Base-by-base conservation (phyloP, 2,888 invertebrate genomes). In the Dorcus parallelipipedus region DNA sequence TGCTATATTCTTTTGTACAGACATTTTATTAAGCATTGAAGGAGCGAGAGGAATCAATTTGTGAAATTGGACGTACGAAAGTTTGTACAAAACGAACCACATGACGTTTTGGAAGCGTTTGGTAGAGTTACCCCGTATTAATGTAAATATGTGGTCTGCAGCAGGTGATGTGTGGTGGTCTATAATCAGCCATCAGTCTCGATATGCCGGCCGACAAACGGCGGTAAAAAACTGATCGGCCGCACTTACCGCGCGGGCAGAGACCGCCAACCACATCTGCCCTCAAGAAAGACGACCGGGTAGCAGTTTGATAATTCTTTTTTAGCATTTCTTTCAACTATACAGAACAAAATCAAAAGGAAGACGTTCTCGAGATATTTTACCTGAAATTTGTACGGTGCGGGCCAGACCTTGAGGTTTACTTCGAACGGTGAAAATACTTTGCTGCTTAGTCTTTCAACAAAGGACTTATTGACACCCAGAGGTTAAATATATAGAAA, bases 151-250 rank as follows among this genome's bases (percentile, higher is more conserved):
- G 63, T 53, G 56, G 57, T 60, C 57, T 55, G 56, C 56, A 59
- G 58, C 63, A 65, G 63, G 65, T 65, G 63, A 64, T 62, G 58
- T 64, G 55, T 62, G 54, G 61, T 56, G 63, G 62, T 58, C 63
- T 64, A 62, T 64, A 69, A 69, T 71, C 69, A 69, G 64, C 69
- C 70, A 68, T 69, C 71, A 68, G 69, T 72, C 69, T 71, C 70
- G 69, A 71, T 73, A 67, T 67, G 68, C 67, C 68, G 67, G 64
- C 71, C 69, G 69, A 69, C 70, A 70, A 70, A 68, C 45, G 52
- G 40, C 48, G 51, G 42, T 66, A 68, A 69, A 69, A 67, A 69
- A 67, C 61, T 59, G 64, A 68, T 68, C 67, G 65, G 65, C 67
- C 68, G 68, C 70, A 68, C 68, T 69, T 67, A 64, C 62, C 60